These are phyloP conservation scores for Limnodromus scolopaceus DNA, from an alignment of 2,797 vertebrate genomes.

Conservation along the genomic window DNA sequence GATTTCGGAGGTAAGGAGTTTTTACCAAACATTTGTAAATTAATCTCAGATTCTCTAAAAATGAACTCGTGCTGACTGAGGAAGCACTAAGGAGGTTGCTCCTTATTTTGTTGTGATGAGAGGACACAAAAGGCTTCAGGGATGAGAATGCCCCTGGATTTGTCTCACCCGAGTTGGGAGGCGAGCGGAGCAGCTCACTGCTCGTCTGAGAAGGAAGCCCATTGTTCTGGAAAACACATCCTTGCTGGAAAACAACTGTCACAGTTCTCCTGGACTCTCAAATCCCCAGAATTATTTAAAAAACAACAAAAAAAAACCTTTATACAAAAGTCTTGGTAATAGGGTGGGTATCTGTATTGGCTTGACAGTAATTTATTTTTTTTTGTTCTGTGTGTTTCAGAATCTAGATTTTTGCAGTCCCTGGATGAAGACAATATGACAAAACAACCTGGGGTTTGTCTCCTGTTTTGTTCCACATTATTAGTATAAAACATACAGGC, in stretches of 20 bases:
- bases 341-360: neutral
- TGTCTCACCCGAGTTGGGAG: neutral
- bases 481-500: conserved; percentile 21
- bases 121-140: neutral
- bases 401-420: conserved; percentile 93
- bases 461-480: neutral
- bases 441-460: conserved; percentile 94
- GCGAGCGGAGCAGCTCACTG: neutral
- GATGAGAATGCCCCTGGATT: neutral
- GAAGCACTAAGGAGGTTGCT: neutral
- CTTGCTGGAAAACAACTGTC: neutral
- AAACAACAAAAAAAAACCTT: too few species aligned
- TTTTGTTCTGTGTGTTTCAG: conserved; percentile 70
- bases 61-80: neutral
- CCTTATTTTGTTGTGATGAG: neutral
- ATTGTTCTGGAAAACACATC: neutral
- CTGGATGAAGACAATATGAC: conserved; percentile 97
- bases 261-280: neutral
- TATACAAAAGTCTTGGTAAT: neutral
- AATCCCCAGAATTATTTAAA: neutral
- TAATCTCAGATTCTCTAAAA: neutral
- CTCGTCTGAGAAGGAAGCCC: neutral
- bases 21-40: neutral
- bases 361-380: neutral
- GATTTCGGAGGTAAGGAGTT: conserved; percentile 91